Conservation (phyloP, 2,888 invertebrate genomes). For the Hirtodrosophila trivittata region DNA sequence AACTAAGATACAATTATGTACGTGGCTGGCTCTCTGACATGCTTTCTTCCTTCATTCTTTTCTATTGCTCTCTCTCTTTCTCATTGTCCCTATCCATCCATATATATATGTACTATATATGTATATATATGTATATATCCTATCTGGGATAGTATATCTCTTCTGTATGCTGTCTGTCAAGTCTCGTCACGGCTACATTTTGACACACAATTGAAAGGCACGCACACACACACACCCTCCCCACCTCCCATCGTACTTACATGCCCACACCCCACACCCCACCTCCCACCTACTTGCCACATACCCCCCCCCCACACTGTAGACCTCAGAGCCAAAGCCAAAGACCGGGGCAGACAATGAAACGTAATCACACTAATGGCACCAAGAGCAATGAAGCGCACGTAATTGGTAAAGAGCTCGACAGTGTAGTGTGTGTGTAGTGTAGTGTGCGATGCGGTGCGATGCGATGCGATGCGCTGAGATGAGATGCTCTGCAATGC, state of each 20-base stretch:
- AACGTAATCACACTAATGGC: conserved; percentile 79
- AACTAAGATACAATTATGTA: conserved; percentile 79
- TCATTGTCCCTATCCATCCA: conserved; percentile 9
- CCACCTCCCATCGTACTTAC: conserved; percentile 24
- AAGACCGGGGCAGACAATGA: conserved; percentile 72
- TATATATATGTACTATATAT: not conserved
- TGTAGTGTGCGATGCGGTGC: conserved; percentile 46
- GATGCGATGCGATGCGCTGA: conserved; percentile 3
- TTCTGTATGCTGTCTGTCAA: conserved; percentile 63
- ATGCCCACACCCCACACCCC: conserved; percentile 5
- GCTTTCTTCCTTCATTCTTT: conserved; percentile 9
- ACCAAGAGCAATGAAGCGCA: conserved; percentile 79
- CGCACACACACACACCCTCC: conserved; percentile 52
- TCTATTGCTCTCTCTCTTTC: not conserved
- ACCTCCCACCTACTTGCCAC: not conserved
- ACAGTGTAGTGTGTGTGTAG: conserved; percentile 49
- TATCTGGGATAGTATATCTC: conserved; percentile 33
- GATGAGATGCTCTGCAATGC: not conserved
- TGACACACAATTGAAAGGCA: conserved; percentile 79
- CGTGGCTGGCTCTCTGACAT: conserved; percentile 62
- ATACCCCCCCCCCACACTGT: conserved; percentile 1
- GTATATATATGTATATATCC: conserved; percentile 22
- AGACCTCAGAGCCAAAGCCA: conserved; percentile 40
- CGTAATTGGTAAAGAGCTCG: conserved; percentile 79
- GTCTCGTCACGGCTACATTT: conserved; percentile 78